Base-by-base conservation (phyloP, 1,140 invertebrate genomes). In the Zaprionus africanus region DNA sequence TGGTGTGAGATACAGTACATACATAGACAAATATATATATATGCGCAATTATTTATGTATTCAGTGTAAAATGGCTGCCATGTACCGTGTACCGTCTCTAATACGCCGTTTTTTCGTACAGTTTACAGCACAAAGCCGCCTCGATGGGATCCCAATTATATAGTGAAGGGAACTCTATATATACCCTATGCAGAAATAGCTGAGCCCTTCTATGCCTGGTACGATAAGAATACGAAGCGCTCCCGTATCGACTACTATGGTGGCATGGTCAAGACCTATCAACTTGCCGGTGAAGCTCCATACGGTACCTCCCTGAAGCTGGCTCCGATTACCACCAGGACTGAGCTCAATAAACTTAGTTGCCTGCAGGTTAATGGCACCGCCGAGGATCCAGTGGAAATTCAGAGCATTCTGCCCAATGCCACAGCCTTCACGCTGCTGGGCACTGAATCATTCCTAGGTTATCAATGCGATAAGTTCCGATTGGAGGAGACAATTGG, bases 171-270 rank as follows among this genome's bases (percentile, higher is more conserved):
- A 46, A 94, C 95, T 9, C 92, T 98, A 41, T 95, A 94, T 77
- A 97, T 99, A 73, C 98, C 98, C 0, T 99, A 99, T 94, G 98
- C 98, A 12, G 98, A 99, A 94, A 96, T 99, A 51, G 93, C 93
- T 13, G 97, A 97, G 92, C 97, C 98, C 5, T 98, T 99, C 92
- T 96, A 95, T 87, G 97, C 97, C 17, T 99, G 96, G 95, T 98
- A 93, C 68, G 97, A 99, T 94, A 94, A 93, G 5, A 93, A 94
- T 13, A 95, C 94, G 73, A 95, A 95, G 65, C 94, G 94, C 56
- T 98, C 97, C 59, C 95, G 98, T 67, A 98, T 99, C 76, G 98
- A 99, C 93, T 99, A 99, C 88, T 99, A 99, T 94, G 97, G 97
- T 81, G 97, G 97, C 24, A 97, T 98, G 96, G 97, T 97, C 0